These are phyloP conservation scores for Callopanchax toddi DNA, from an alignment of 2,113 vertebrate species.

Conservation along the genomic window DNA sequence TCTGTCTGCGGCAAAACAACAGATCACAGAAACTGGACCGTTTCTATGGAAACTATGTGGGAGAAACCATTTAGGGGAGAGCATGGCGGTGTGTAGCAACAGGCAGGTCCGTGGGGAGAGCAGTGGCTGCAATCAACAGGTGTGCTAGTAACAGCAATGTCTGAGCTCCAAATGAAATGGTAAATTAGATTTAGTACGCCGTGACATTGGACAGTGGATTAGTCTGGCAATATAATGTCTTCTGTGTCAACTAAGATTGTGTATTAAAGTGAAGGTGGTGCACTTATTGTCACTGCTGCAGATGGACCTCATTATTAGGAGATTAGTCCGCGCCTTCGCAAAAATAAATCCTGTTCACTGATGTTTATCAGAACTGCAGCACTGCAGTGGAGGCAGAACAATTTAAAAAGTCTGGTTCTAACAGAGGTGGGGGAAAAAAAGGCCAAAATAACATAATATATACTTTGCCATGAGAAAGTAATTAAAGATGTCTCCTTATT, in stretches of 20 bases:
- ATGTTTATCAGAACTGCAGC: slow-evolving; percentile 41
- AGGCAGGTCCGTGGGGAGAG: slow-evolving; percentile 30
- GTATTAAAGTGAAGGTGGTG: slow-evolving; percentile 63
- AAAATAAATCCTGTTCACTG: slow-evolving; percentile 38
- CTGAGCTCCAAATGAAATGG: slow-evolving; percentile 55
- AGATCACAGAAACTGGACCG: slow-evolving; percentile 75
- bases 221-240: slow-evolving; percentile 50
- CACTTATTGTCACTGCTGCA: slow-evolving; percentile 52
- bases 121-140: slow-evolving; percentile 71
- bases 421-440: slow-evolving; percentile 3
- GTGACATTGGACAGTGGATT: slow-evolving; percentile 58
- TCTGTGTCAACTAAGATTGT: slow-evolving; percentile 52
- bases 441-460: background rate
- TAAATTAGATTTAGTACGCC: slow-evolving; percentile 62
- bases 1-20: slow-evolving; percentile 68
- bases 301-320: slow-evolving; percentile 73
- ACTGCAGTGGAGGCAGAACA: slow-evolving; percentile 9
- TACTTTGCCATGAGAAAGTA: too few relatives aligned
- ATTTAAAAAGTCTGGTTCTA: slow-evolving; percentile 36
- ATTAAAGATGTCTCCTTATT: too few relatives aligned
- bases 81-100: background rate
- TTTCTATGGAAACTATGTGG: slow-evolving; percentile 80
- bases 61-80: slow-evolving; percentile 69
- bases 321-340: slow-evolving; percentile 59
- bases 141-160: slow-evolving; percentile 54